Evolutionary conservation across 1,140 invertebrate species (phyloP).

Genomic region (Drosophila bipectinata): DNA sequence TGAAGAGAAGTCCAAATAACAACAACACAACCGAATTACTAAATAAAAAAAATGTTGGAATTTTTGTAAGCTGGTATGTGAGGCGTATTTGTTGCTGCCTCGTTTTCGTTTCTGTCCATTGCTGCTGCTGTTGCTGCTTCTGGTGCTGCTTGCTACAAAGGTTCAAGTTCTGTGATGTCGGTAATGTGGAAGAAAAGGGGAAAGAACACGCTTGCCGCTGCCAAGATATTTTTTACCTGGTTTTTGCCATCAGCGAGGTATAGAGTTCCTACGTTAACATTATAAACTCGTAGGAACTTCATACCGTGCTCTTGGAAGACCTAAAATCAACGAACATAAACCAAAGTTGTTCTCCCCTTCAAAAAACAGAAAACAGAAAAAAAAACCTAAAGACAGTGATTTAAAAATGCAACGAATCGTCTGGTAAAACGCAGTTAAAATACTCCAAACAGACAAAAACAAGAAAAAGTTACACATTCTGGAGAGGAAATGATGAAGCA

Average conservation of each 20-base stretch:
- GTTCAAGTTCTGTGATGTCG: slow-evolving; percentile 37
- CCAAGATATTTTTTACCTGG: slow-evolving; percentile 71
- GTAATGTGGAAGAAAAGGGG: slow-evolving; percentile 23
- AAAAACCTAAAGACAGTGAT: slow-evolving; percentile 18
- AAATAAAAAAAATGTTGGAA: slow-evolving; percentile 41
- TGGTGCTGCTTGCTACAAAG: slow-evolving; percentile 3
- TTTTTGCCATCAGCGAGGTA: slow-evolving; percentile 84
- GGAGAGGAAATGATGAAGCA: neutral
- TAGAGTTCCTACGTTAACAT: slow-evolving; percentile 84
- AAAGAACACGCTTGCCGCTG: slow-evolving; percentile 34
- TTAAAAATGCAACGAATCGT: slow-evolving; percentile 14
- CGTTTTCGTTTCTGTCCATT: slow-evolving; percentile 17
- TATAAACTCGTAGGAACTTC: slow-evolving; percentile 84
- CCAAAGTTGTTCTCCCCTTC: slow-evolving; percentile 4
- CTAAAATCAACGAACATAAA: slow-evolving; percentile 70
- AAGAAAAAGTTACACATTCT: neutral
- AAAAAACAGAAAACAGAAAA: slow-evolving; percentile 6
- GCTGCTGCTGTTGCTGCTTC: neutral
- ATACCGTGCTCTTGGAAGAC: slow-evolving; percentile 84
- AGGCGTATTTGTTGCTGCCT: slow-evolving; percentile 22
- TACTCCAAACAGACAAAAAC: neutral
- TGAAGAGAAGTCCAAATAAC: slow-evolving; percentile 27
- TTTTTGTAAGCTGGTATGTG: slow-evolving; percentile 52
- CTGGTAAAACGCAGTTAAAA: slow-evolving; percentile 2
- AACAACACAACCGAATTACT: slow-evolving; percentile 30